Evolutionary conservation across 2,113 vertebrate species (phyloP).

Genomic region (Myrmophylax atrothorax): DNA sequence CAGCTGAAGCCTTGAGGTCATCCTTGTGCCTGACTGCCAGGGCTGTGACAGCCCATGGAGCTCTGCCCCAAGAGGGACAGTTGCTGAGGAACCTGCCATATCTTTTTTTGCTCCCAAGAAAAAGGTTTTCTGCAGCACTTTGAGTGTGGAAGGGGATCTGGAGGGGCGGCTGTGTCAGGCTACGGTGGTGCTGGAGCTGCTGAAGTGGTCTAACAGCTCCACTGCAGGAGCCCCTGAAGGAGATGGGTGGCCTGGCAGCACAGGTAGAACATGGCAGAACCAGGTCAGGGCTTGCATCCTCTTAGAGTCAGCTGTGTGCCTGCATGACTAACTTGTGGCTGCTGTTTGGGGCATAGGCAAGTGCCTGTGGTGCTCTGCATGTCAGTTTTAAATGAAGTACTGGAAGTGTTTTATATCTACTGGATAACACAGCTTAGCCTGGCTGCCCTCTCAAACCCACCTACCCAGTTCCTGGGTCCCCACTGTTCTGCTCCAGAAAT

Average conservation of each 20-base stretch:
- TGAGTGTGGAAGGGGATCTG: rapidly evolving
- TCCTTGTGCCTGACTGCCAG: not conserved
- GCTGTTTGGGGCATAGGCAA: rapidly evolving
- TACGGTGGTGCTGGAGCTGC: not conserved
- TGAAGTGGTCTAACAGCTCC: not conserved
- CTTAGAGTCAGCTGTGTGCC: not conserved
- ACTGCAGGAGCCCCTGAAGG: not conserved
- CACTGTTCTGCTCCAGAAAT: not conserved
- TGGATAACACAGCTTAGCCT: not conserved
- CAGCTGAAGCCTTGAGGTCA: not conserved
- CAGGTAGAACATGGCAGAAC: not conserved
- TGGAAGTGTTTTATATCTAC: not conserved
- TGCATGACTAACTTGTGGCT: not conserved
- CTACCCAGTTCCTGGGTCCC: not conserved
- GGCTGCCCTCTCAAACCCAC: not conserved
- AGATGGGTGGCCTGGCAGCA: not conserved
- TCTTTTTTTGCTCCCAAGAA: rapidly evolving
- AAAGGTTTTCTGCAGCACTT: not conserved
- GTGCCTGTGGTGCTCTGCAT: not conserved
- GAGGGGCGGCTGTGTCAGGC: not conserved
- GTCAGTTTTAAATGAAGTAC: rapidly evolving
- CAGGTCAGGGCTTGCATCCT: not conserved
- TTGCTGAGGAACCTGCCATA: not conserved
- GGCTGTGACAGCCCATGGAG: not conserved
- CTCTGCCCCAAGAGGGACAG: not conserved